Evolutionary conservation across 2,797 vertebrate genomes (phyloP).

Genomic region (Otolemur crassicaudatus): DNA sequence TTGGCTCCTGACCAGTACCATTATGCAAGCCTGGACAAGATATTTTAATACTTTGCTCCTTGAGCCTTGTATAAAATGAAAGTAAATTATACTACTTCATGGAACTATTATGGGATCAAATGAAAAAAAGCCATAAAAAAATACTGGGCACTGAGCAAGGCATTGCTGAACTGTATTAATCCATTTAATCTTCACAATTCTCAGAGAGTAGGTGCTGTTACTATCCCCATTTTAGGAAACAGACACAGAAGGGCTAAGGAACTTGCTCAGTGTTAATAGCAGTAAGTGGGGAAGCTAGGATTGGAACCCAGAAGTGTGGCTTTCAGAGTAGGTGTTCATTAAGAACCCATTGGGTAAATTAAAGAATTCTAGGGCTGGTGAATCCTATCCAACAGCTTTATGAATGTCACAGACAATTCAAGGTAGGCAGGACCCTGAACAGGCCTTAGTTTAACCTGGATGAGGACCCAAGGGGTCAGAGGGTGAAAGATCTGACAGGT

Average conservation of each 20-base stretch:
- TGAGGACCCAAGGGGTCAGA: background rate
- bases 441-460: background rate
- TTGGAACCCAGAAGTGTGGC: background rate
- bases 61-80: constrained; percentile 20
- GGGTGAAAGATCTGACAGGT: background rate
- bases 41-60: background rate
- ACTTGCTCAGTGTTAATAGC: background rate
- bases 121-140: background rate
- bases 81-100: background rate
- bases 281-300: background rate
- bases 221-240: background rate
- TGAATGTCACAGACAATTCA: background rate
- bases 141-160: background rate
- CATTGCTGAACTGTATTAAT: background rate
- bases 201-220: background rate
- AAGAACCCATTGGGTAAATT: background rate
- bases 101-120: background rate
- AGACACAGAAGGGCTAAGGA: background rate
- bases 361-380: background rate
- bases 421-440: background rate
- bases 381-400: background rate
- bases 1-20: background rate
- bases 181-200: background rate
- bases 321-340: background rate
- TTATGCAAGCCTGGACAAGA: background rate